phyloP scores from a whole-genome alignment of 2,888 invertebrate genomes.

The Andricus curvator region DNA sequence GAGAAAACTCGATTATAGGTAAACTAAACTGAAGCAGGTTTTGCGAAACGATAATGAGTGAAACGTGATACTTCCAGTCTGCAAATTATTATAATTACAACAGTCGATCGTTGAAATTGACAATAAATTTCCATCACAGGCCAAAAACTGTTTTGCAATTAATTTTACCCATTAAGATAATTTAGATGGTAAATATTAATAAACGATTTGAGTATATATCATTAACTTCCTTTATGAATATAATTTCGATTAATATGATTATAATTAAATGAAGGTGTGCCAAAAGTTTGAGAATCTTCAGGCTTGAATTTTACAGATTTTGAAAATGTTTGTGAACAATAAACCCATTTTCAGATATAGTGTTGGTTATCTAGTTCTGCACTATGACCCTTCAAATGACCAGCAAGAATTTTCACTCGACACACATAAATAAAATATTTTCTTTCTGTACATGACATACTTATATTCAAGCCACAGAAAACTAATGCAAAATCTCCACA shows the following conservation, averaged over 20 bases:
- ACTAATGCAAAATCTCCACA: not conserved
- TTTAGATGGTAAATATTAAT: not conserved
- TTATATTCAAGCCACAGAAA: not conserved
- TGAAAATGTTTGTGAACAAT: too few species aligned
- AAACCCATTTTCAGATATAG: too few species aligned
- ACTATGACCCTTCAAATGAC: too few species aligned
- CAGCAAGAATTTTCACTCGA: too few species aligned
- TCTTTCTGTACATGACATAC: not conserved
- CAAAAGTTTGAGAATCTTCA: too few species aligned
- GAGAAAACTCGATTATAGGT: slow-evolving; percentile 19
- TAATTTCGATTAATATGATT: too few species aligned
- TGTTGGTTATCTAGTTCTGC: too few species aligned
- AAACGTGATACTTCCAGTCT: not conserved
- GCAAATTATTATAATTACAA: not conserved
- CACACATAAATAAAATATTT: too few species aligned
- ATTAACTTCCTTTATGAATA: too few species aligned
- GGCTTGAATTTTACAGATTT: too few species aligned
- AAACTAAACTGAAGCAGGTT: not conserved
- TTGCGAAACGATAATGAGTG: slow-evolving; percentile 10
- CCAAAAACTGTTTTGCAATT: not conserved
- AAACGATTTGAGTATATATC: too few species aligned
- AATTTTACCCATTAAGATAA: not conserved
- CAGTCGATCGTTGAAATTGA: not conserved
- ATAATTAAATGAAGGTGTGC: too few species aligned
- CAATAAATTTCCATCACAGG: not conserved